Conservation (phyloP, 2,888 invertebrate genomes). For the Melinaea marsaeus region DNA sequence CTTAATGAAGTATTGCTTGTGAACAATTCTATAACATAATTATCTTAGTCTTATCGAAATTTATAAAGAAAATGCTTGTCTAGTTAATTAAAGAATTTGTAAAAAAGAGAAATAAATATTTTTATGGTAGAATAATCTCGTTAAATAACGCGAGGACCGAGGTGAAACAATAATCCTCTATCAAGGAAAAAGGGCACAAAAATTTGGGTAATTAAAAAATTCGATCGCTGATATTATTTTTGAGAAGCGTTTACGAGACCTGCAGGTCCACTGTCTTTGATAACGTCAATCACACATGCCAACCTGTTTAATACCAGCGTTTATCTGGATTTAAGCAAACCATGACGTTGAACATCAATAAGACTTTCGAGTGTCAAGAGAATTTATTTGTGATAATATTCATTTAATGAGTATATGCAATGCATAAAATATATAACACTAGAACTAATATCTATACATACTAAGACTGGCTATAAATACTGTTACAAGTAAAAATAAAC, state of each 20-base stretch:
- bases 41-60: background rate
- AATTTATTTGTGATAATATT: no score
- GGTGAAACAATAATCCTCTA: conserved; percentile 17
- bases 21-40: background rate
- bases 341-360: no score
- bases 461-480: no score
- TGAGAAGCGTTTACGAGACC: conserved; percentile 41
- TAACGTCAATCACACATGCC: conserved; percentile 67
- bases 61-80: background rate
- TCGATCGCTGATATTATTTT: conserved; percentile 50
- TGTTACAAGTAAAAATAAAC: no score
- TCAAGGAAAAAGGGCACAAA: conserved; percentile 35
- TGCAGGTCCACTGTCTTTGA: conserved; percentile 48
- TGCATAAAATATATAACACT: no score
- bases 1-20: no score
- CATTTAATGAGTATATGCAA: no score
- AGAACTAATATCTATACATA: no score
- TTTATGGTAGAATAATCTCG: conserved; percentile 1
- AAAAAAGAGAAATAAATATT: background rate
- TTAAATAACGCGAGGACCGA: conserved; percentile 11
- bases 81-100: background rate
- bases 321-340: no score
- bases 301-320: conserved; percentile 40
- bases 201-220: conserved; percentile 50
- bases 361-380: no score